These are phyloP conservation scores for Xanthia icteritia DNA, from an alignment of 2,888 invertebrate species.

Conservation along the genomic window DNA sequence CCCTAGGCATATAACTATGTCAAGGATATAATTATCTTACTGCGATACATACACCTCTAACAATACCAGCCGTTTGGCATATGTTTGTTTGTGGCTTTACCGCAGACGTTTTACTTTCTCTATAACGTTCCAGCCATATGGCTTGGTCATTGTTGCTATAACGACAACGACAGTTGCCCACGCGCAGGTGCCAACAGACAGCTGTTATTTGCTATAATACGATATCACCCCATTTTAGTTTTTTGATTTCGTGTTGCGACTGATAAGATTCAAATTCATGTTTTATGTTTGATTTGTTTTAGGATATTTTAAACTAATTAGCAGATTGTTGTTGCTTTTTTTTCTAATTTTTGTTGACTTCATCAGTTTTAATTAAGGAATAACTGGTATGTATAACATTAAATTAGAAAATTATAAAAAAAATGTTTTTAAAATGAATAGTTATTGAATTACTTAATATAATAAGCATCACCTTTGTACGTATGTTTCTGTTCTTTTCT, in stretches of 20 bases:
- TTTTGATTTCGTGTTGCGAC: constrained; percentile 27
- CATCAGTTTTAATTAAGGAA: no score
- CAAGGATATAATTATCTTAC: no score
- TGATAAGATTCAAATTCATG: constrained; percentile 26
- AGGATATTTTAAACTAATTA: background rate
- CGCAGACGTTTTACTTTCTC: constrained; percentile 49
- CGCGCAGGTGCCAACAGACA: constrained; percentile 82
- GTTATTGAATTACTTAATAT: background rate
- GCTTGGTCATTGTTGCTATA: constrained; percentile 71
- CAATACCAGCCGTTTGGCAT: constrained; percentile 8
- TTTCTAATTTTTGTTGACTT: background rate
- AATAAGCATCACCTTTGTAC: background rate
- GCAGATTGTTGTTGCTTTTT: no score
- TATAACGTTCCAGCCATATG: constrained; percentile 73
- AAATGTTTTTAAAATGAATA: background rate
- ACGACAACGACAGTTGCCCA: constrained; percentile 79
- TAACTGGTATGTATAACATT: background rate
- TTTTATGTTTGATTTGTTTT: background rate
- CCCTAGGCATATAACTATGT: no score
- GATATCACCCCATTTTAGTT: constrained; percentile 40
- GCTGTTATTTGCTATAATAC: constrained; percentile 71
- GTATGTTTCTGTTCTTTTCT: no score
- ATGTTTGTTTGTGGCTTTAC: constrained; percentile 1
- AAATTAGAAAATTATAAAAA: background rate
- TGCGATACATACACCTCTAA: background rate